phyloP scores from a whole-genome alignment of 92 coral and sea anemone genomes.

The Scolanthus callimorphus region DNA sequence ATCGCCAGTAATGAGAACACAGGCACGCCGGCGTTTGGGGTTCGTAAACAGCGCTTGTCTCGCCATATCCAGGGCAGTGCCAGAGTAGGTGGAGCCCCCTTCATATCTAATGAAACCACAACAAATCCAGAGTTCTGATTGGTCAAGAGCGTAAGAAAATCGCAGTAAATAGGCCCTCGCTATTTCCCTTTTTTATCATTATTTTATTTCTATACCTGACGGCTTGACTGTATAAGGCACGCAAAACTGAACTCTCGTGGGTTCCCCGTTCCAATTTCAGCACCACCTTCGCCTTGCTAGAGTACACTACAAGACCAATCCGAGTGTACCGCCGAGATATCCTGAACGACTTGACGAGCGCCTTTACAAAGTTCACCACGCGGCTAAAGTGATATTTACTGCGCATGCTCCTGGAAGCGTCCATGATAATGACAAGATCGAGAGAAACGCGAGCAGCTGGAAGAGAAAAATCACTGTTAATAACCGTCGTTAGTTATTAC shows the following conservation, averaged over 20 bases:
- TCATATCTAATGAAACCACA: too few relatives aligned
- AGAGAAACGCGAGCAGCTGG: conserved; percentile 21
- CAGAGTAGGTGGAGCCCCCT: conserved; percentile 17
- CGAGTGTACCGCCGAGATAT: conserved; percentile 49
- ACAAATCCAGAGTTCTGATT: too few relatives aligned
- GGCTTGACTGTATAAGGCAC: too few relatives aligned
- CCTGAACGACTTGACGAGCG: conserved; percentile 60
- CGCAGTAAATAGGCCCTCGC: too few relatives aligned
- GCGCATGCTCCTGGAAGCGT: conserved; percentile 77
- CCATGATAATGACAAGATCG: conserved; percentile 72
- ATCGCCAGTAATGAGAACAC: conserved; percentile 61
- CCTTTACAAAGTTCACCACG: conserved; percentile 56
- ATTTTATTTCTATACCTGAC: too few relatives aligned
- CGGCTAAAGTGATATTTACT: conserved; percentile 53
- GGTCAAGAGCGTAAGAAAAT: too few relatives aligned
- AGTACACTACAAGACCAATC: conserved; percentile 63
- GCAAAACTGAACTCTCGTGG: too few relatives aligned
- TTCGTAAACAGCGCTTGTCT: conserved; percentile 30
- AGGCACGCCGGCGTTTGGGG: conserved; percentile 54
- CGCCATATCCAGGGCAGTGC: conserved; percentile 26
- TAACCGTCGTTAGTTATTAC: background rate
- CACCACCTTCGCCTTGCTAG: conserved; percentile 32
- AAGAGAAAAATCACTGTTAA: background rate
- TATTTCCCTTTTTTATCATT: too few relatives aligned
- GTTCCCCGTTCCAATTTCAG: too few relatives aligned